These are phyloP conservation scores for Phorcus lineatus DNA, from an alignment of 2,888 invertebrate species.

Conservation along the genomic window DNA sequence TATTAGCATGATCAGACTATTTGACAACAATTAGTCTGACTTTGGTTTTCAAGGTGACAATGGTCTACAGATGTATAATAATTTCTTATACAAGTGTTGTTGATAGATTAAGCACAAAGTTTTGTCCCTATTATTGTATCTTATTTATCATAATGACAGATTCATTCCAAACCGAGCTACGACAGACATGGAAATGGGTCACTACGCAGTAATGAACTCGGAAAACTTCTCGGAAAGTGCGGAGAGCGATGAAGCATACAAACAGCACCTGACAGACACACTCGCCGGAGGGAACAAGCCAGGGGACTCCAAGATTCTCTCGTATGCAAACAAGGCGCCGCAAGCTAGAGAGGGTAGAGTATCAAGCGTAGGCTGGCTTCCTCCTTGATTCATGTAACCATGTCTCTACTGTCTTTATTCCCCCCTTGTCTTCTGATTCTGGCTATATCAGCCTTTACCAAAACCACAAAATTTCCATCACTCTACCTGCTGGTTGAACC, in stretches of 20 bases:
- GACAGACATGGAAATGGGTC: conserved; percentile 91
- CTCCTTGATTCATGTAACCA: no score
- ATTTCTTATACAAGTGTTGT: no score
- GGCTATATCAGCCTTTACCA: no score
- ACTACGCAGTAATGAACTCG: conserved; percentile 79
- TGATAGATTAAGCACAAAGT: no score
- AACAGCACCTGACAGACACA: conserved; percentile 60
- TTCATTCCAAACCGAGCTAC: conserved; percentile 93
- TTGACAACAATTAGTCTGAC: no score
- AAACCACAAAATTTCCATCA: no score
- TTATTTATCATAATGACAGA: conserved; percentile 75
- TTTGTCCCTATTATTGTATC: neutral
- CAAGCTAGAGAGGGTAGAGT: conserved; percentile 84
- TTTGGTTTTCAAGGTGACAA: no score
- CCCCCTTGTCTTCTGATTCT: no score
- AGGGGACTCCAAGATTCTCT: conserved; percentile 83
- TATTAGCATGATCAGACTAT: no score
- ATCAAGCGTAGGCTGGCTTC: neutral
- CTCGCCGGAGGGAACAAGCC: conserved; percentile 54
- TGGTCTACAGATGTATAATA: no score
- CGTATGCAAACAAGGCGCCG: conserved; percentile 92
- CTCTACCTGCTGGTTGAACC: no score
- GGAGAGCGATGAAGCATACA: conserved; percentile 52
- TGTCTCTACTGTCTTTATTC: no score
- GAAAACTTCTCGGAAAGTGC: conserved; percentile 58